Percentiles rank a stretch among this genome's conserved stretches.
These are phyloP conservation scores for Calliscelio sp. DNA, from an alignment of 2,888 invertebrate species.

Conservation along the genomic window DNA sequence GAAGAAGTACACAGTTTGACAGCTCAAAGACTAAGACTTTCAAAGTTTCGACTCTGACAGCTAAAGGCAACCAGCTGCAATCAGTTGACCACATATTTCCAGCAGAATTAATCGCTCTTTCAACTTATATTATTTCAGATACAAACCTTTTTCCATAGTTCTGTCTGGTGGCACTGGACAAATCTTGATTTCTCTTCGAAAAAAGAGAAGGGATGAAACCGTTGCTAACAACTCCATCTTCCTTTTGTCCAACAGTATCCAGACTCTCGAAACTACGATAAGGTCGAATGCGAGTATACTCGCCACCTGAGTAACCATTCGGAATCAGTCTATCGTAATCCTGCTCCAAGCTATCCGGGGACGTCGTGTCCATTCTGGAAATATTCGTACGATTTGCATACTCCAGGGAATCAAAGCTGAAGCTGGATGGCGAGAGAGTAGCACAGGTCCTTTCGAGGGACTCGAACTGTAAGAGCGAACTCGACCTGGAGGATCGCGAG, in stretches of 20 bases:
- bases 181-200: constrained; percentile 81
- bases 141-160: constrained; percentile 64
- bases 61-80: too few species aligned
- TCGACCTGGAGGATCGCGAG: constrained; percentile 91
- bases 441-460: constrained; percentile 91
- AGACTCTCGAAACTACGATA: constrained; percentile 87
- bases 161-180: constrained; percentile 77
- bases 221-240: constrained; percentile 76
- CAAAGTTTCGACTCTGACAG: background rate
- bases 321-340: constrained; percentile 82
- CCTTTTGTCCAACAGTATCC: constrained; percentile 82
- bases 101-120: too few species aligned
- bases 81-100: too few species aligned
- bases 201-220: constrained; percentile 81
- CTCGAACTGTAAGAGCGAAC: constrained; percentile 94
- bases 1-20: constrained; percentile 45
- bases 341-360: constrained; percentile 87
- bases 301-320: constrained; percentile 78
- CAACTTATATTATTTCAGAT: too few species aligned
- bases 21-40: constrained; percentile 30
- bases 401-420: constrained; percentile 87
- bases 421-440: constrained; percentile 86
- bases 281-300: constrained; percentile 84
- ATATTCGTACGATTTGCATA: constrained; percentile 83
- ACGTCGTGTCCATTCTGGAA: constrained; percentile 83